Evolutionary conservation across 2,797 vertebrate genomes (phyloP).

Genomic region (Leptodactylus fallax): DNA sequence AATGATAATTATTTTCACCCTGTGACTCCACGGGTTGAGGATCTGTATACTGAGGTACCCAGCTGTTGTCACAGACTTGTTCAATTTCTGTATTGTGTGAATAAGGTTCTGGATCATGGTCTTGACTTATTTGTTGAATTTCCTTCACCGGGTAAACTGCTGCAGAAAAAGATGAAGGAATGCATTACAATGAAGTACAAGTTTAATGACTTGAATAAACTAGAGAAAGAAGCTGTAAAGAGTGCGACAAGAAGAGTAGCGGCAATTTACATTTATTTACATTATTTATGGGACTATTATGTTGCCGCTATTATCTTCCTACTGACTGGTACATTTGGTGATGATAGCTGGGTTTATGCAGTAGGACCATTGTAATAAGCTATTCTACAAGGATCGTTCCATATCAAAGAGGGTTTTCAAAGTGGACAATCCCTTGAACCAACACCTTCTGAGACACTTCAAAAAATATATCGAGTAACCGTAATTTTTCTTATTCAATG

Average conservation of each 20-base stretch:
- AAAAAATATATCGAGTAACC: background rate
- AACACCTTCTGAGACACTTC: background rate
- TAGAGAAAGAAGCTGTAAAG: background rate
- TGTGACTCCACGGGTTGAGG: background rate
- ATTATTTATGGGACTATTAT: background rate
- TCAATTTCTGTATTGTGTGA: background rate
- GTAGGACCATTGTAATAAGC: background rate
- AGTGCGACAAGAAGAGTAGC: background rate
- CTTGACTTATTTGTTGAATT: background rate
- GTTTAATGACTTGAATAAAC: background rate
- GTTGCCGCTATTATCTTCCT: background rate
- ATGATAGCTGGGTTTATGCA: background rate
- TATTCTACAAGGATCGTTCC: background rate
- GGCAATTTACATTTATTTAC: background rate
- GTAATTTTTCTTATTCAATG: background rate
- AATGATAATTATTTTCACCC: background rate
- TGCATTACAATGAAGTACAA: background rate
- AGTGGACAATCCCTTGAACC: background rate
- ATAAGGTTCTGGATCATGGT: background rate
- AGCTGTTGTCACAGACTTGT: background rate
- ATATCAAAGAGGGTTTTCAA: background rate
- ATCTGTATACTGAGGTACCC: background rate
- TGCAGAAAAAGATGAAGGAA: background rate
- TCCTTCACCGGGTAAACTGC: constrained; percentile 9
- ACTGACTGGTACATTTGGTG: background rate